phyloP scores from a whole-genome alignment of 2,113 vertebrate species.

The Ameiurus melas region DNA sequence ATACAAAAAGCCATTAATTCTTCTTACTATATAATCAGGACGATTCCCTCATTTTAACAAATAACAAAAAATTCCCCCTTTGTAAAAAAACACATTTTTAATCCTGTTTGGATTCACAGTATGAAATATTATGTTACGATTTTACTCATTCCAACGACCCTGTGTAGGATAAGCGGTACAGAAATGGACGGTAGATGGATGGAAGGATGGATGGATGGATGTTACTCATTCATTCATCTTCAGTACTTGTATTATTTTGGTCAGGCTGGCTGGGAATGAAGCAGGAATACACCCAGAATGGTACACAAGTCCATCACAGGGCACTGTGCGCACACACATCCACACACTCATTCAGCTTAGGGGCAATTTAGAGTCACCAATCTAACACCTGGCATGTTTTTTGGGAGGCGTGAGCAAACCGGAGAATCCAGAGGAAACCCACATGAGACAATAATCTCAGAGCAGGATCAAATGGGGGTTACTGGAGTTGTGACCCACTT shows the following conservation, averaged over 20 bases:
- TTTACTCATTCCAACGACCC: no score
- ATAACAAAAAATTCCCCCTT: background rate
- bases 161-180: no score
- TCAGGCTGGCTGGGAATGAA: background rate
- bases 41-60: background rate
- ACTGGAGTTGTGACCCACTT: background rate
- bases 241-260: background rate
- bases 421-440: background rate
- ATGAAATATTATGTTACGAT: background rate
- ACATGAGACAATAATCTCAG: background rate
- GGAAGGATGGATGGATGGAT: background rate
- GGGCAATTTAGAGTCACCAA: background rate
- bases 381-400: background rate
- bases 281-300: background rate
- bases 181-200: no score
- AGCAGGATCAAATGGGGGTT: background rate
- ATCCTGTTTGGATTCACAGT: background rate
- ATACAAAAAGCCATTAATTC: background rate
- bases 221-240: background rate
- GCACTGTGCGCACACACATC: background rate
- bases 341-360: background rate
- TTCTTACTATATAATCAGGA: background rate
- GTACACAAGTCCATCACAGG: background rate
- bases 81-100: background rate
- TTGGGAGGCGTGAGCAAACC: background rate